phyloP scores from a whole-genome alignment of 1,140 invertebrate species.

The Drosophila pachea region DNA sequence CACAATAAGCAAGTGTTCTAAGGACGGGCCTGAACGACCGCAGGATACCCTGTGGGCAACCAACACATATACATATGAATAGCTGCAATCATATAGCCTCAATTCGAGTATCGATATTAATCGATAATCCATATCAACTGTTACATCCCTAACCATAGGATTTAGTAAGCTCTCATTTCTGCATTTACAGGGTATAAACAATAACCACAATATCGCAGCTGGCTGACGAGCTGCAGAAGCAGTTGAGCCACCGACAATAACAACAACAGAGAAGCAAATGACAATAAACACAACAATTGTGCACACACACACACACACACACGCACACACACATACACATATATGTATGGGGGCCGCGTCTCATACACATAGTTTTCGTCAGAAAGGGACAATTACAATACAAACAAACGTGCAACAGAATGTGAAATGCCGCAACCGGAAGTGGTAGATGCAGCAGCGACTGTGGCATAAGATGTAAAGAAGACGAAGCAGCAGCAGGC shows the following conservation, averaged over 20 bases:
- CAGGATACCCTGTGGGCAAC: not conserved
- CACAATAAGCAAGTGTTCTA: conserved; percentile 4
- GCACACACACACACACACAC: conserved; percentile 24
- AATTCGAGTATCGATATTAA: not conserved
- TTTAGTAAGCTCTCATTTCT: not conserved
- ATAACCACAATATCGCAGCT: conserved; percentile 19
- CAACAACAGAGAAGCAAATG: conserved; percentile 31
- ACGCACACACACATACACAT: conserved; percentile 20
- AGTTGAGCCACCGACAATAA: conserved; percentile 27
- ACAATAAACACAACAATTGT: conserved; percentile 38
- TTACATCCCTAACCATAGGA: too few species aligned
- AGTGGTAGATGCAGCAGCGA: conserved; percentile 50
- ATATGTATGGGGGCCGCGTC: too few species aligned
- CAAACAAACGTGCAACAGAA: conserved; percentile 71
- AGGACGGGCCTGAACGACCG: not conserved
- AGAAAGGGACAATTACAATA: conserved; percentile 67
- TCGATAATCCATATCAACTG: not conserved
- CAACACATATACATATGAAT: too few species aligned
- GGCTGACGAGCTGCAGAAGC: conserved; percentile 33
- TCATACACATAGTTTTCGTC: conserved; percentile 49
- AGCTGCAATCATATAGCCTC: too few species aligned
- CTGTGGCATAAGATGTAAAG: conserved; percentile 36
- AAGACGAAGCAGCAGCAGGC: conserved; percentile 13
- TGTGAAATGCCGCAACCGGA: conserved; percentile 47
- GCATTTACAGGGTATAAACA: not conserved